These are phyloP conservation scores for Leptodactylus fallax DNA, from an alignment of 2,797 vertebrate species.

Conservation along the genomic window DNA sequence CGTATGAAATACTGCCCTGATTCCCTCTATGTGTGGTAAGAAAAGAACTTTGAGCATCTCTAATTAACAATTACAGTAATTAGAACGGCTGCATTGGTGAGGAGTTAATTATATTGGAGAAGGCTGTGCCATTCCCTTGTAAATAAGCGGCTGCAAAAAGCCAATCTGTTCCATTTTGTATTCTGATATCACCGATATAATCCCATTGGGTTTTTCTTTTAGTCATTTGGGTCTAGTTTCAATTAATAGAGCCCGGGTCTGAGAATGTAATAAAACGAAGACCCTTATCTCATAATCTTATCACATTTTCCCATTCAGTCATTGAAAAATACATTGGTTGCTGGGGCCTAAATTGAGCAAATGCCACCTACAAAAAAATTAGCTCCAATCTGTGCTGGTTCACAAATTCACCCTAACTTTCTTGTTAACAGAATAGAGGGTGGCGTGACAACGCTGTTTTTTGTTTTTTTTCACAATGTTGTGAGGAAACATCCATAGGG, in stretches of 20 bases:
- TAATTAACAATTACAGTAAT: slow-evolving; percentile 64
- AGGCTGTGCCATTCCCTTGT: slow-evolving; percentile 47
- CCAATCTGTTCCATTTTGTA: slow-evolving; percentile 38
- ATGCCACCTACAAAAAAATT: too few relatives aligned
- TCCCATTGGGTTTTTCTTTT: slow-evolving; percentile 22
- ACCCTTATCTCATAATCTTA: neutral
- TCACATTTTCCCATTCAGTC: neutral
- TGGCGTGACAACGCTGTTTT: too few relatives aligned
- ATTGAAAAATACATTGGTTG: too few relatives aligned
- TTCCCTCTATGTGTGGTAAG: slow-evolving; percentile 61
- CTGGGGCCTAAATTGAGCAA: too few relatives aligned
- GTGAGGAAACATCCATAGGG: too few relatives aligned
- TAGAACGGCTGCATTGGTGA: slow-evolving; percentile 59
- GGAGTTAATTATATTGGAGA: slow-evolving; percentile 62
- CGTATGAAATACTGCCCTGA: slow-evolving; percentile 56
- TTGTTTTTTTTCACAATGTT: too few relatives aligned
- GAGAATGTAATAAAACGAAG: neutral
- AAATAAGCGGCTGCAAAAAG: slow-evolving; percentile 55
- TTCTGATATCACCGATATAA: slow-evolving; percentile 37
- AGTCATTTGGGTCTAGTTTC: slow-evolving; percentile 26
- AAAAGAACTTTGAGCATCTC: slow-evolving; percentile 61
- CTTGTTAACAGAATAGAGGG: too few relatives aligned
- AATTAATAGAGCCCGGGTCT: neutral
- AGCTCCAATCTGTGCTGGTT: too few relatives aligned
- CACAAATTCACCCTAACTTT: too few relatives aligned